A percentile compares a stretch with the other conserved stretches of the same genome.
These are phyloP conservation scores for Buceros bicornis DNA, from an alignment of 2,797 vertebrate species.

Conservation along the genomic window DNA sequence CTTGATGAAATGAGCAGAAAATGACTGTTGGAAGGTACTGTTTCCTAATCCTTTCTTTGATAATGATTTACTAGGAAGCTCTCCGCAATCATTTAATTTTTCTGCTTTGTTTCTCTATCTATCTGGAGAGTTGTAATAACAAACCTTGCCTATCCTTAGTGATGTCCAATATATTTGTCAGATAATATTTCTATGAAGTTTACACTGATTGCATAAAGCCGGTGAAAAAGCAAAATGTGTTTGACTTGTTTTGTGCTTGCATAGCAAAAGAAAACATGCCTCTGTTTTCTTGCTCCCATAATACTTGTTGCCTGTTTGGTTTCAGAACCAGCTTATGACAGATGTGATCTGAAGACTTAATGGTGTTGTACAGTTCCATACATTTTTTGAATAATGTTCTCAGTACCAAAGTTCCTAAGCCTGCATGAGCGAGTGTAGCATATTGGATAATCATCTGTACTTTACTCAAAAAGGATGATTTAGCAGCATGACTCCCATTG, in stretches of 20 bases:
- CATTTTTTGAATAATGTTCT: not conserved
- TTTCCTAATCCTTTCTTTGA: not conserved
- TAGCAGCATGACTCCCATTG: not conserved
- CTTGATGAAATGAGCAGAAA: not conserved
- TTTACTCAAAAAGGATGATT: not conserved
- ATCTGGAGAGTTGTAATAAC: not conserved
- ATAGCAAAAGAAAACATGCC: not conserved
- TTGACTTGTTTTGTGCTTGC: not conserved
- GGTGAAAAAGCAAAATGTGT: not conserved
- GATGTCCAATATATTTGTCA: not conserved
- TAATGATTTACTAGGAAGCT: not conserved
- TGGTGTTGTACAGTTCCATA: not conserved
- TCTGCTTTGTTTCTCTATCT: not conserved
- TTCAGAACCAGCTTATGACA: not conserved
- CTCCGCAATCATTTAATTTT: not conserved
- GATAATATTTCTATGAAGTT: not conserved
- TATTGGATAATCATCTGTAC: not conserved
- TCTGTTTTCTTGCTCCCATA: not conserved
- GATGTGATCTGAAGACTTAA: not conserved
- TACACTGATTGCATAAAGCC: not conserved
- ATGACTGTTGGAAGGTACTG: not conserved
- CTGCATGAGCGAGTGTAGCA: not conserved
- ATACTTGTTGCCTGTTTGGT: not conserved
- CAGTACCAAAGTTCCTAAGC: not conserved
- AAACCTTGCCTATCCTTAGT: not conserved